These are phyloP conservation scores for Oeneis ivallda DNA, from an alignment of 2,888 invertebrate genomes.

Conservation along the genomic window DNA sequence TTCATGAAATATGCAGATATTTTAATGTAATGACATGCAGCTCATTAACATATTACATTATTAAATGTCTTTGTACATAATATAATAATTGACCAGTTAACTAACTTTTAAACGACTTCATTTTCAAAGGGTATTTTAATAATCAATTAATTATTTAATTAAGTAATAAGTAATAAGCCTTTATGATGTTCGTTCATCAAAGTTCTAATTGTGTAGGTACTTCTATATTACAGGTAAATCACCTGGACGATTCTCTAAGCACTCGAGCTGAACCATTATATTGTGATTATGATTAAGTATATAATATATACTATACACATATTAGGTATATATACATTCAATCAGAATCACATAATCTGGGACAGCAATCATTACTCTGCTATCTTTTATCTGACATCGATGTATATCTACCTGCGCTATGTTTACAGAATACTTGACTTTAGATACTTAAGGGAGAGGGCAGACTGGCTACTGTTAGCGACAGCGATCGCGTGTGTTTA, in stretches of 20 bases:
- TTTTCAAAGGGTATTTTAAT: too few species aligned
- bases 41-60: conserved; percentile 27
- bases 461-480: too few species aligned
- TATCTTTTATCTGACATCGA: conserved; percentile 16
- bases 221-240: neutral
- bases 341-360: neutral
- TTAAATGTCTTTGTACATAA: conserved; percentile 25
- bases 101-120: conserved; percentile 18
- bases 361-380: conserved; percentile 8
- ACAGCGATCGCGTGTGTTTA: too few species aligned
- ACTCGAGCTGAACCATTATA: conserved; percentile 12
- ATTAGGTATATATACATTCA: too few species aligned
- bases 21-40: conserved; percentile 7
- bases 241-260: neutral
- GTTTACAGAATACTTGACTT: conserved; percentile 11
- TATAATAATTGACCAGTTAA: conserved; percentile 15
- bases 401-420: too few species aligned
- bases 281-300: conserved; percentile 6
- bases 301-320: too few species aligned
- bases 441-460: too few species aligned
- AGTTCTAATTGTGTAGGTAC: too few species aligned
- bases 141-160: too few species aligned
- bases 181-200: too few species aligned
- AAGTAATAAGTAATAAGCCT: too few species aligned
- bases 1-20: neutral